A percentile compares a stretch with the other conserved stretches of the same genome.
Conservation (phyloP, 2,888 invertebrate genomes). For the Gari tellinella region DNA sequence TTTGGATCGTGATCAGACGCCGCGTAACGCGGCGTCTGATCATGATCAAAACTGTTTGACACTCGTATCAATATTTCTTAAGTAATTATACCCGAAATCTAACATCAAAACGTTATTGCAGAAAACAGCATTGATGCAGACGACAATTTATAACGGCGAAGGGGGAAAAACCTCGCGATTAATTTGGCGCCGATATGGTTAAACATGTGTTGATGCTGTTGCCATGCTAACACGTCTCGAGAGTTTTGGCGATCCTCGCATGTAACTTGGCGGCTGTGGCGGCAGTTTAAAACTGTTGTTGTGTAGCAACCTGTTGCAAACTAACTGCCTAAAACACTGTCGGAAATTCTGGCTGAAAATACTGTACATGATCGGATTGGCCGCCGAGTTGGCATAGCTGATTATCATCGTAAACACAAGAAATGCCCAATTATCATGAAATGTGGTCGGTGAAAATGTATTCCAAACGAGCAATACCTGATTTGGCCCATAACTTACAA, state of each 20-base stretch:
- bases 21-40: too few species aligned
- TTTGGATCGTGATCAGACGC: too few species aligned
- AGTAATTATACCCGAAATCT: too few species aligned
- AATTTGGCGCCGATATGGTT: constrained; percentile 1
- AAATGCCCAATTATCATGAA: constrained; percentile 81
- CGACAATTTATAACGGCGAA: too few species aligned
- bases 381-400: constrained; percentile 83
- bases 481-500: constrained; percentile 85
- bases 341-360: constrained; percentile 84
- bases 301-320: constrained; percentile 62
- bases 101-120: too few species aligned
- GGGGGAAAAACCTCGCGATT: too few species aligned
- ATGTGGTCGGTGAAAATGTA: constrained; percentile 73
- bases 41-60: too few species aligned
- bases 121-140: too few species aligned
- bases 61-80: too few species aligned
- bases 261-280: constrained; percentile 23
- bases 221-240: constrained; percentile 54
- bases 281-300: constrained; percentile 20
- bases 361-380: constrained; percentile 84
- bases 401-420: constrained; percentile 83
- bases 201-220: constrained; percentile 50
- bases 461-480: constrained; percentile 83
- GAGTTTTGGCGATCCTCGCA: constrained; percentile 45
- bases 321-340: constrained; percentile 70